A percentile compares a stretch with the other conserved stretches of the same genome.
Conservation (phyloP, 1,140 invertebrate genomes). For the Branchinecta lindahli region DNA sequence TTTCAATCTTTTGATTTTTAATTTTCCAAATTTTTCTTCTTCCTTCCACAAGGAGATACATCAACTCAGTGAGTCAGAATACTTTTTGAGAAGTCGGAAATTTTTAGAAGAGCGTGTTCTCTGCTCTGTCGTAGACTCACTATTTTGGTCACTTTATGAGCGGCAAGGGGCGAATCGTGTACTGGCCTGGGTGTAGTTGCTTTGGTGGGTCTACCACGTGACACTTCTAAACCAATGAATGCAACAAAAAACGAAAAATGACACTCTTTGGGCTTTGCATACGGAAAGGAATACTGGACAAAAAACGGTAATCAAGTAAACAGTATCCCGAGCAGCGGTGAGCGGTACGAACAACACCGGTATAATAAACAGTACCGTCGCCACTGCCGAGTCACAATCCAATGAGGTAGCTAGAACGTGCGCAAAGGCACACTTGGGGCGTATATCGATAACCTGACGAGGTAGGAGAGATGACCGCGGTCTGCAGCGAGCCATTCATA, state of each 20-base stretch:
- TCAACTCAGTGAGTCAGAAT: no score
- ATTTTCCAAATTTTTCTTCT: no score
- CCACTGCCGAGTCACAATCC: conserved; percentile 2
- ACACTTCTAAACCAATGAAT: neutral
- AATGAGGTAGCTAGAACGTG: conserved; percentile 7
- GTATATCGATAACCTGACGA: neutral
- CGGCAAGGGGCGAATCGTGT: no score
- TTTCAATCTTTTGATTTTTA: no score
- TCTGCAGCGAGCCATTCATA: conserved; percentile 1
- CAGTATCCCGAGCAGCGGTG: neutral
- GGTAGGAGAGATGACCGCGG: neutral
- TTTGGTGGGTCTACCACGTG: neutral
- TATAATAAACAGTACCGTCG: neutral
- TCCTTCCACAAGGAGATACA: no score
- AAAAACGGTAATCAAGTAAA: neutral
- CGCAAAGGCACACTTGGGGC: neutral
- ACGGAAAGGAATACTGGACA: conserved; percentile 8
- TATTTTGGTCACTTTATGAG: no score
- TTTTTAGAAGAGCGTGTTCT: no score
- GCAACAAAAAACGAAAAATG: neutral
- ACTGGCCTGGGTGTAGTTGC: no score
- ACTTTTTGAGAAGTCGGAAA: no score
- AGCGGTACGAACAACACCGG: neutral
- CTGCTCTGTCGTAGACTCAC: no score
- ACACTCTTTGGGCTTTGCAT: conserved; percentile 6